A percentile compares a stretch with the other conserved stretches of the same genome.
Evolutionary conservation across 2,797 vertebrate species (phyloP).

Genomic region (Mormyrops attenuatus): DNA sequence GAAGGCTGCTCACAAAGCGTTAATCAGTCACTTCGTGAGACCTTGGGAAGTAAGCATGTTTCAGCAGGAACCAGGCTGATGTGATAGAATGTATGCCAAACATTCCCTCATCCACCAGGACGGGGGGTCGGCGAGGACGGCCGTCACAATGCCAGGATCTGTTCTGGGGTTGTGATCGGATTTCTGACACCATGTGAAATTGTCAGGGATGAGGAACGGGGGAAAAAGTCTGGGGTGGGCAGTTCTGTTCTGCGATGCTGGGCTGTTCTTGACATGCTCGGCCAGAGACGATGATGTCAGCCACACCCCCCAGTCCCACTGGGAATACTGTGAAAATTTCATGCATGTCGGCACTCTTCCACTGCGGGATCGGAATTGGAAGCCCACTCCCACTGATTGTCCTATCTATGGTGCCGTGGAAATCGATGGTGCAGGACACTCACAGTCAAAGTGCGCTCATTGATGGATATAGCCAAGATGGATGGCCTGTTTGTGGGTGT

Average conservation of each 20-base stretch:
- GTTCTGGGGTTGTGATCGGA: neutral
- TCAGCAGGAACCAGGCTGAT: neutral
- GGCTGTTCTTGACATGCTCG: neutral
- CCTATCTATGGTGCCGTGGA: neutral
- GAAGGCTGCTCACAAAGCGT: neutral
- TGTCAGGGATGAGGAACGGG: neutral
- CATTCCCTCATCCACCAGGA: no score
- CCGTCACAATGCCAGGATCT: neutral
- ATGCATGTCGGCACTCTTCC: neutral
- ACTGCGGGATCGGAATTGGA: neutral
- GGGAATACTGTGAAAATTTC: neutral
- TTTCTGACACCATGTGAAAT: slow-evolving; percentile 8
- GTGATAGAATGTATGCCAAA: neutral
- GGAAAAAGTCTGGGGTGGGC: neutral
- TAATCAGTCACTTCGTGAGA: neutral
- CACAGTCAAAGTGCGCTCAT: neutral
- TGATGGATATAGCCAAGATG: neutral
- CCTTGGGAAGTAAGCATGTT: neutral
- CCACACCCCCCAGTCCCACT: neutral
- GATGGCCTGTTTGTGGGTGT: neutral
- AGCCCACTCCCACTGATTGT: neutral
- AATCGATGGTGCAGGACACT: neutral
- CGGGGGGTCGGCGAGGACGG: neutral
- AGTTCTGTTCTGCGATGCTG: neutral
- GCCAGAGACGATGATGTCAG: neutral